Base-by-base conservation (phyloP, 2,888 invertebrate genomes). In the Litoditis marina region DNA sequence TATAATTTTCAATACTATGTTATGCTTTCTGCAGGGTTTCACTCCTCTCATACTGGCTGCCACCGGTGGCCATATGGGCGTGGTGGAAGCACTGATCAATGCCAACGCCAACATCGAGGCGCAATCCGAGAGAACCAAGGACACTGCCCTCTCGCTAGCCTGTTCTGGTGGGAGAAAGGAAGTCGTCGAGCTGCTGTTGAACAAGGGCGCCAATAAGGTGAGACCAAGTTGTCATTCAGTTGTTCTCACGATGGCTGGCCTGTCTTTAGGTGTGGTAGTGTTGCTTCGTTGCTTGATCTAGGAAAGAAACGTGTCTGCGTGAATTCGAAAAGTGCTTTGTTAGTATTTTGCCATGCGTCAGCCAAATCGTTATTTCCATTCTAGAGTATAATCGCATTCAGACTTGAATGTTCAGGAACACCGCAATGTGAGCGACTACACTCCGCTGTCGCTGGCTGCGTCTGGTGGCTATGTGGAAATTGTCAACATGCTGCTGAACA, bases 341-440 rank as follows among this genome's bases (percentile, higher is more conserved):
- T n/a, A n/a, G n/a, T n/a, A n/a, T n/a, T n/a, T n/a, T n/a, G n/a
- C n/a, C n/a, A 22, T 19, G 22, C 49, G 22, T 19, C 16, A 7
- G 27, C 27, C n/a, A n/a, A n/a, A n/a, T 56, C 31, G 56, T 4
- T 25, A 7, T 31, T n/a, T 4, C n/a, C 16, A 4, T 8, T 22
- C 5, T 22, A 50, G 16, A 4, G 25, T 58, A 58, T 5, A 7
- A 28, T 2, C 13, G 31, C 27, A 56, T 16, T 0, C n/a, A 4
- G 36, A 25, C 19, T 31, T 19, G 0, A n/a, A n/a, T 32, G 31
- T 46, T 16, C 44, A 66, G 58, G 86, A 86, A 69, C 96, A 98
- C 85, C 89, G 96, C 60, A 98, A 98, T 85, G 95, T 96, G 19
- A 95, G 94, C 28, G 98, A 98, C 85, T 98, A 98, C 84, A 98